Evolutionary conservation across 2,888 invertebrate species (phyloP), one percentile per base, ranked within the genome.

Genomic region (Tridacna gigas): DNA sequence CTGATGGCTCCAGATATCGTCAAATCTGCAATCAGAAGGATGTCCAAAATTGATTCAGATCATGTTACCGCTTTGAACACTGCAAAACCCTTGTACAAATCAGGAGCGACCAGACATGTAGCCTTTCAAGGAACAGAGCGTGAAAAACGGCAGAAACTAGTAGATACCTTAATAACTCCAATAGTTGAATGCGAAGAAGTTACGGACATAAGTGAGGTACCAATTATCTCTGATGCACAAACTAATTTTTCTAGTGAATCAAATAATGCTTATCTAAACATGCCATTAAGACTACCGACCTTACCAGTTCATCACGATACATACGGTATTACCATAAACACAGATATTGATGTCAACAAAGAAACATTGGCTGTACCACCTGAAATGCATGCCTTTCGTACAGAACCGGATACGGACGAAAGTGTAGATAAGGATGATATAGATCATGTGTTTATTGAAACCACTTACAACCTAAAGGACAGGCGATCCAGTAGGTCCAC

Each of bases 401-500:
- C 56, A 56, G 67, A 13, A 20, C n/a, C 37, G n/a, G 37, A 45
- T 15, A 67, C 45, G 0, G 67, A 45, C 0, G 67, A 67, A 20
- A n/a, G 2, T 15, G 18, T 20, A 15, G 20, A 22, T 15, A 48
- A 22, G 11, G 28, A 56, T 0, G 69, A 80, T 26, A 25, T 22
- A 3, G 77, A 81, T 0, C 69, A 76, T 22, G 71, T 63, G 12
- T 56, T 82, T 15, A 63, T 84, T 13, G 80, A 84, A 15, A 79
- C 77, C 4, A 65, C 22, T 13, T 75, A 80, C 37, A 78, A 82
- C 47, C 48, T 84, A 22, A 66, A 69, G 25, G 80, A 78, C 7
- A 74, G 86, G 20, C 63, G 86, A 22, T 86, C 86, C 0, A 86
- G 86, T 65, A 60, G 82, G 28, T 82, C 86, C 7, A 86, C 86